Base-by-base conservation (phyloP, 2,797 vertebrate species). In the Paratrypauchen microcephalus region DNA sequence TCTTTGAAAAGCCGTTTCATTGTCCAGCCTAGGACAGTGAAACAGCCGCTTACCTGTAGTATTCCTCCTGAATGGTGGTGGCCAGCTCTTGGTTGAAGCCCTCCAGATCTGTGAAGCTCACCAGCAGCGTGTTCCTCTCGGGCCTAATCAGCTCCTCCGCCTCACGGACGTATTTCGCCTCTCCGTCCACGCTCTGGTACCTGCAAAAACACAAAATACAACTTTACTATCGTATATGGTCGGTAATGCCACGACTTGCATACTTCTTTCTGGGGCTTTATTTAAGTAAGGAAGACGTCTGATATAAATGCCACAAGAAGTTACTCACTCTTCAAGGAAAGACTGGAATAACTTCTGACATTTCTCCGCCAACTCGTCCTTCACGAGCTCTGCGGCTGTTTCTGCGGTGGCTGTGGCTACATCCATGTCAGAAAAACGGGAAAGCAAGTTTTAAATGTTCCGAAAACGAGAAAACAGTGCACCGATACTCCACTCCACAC, bases 271-370 rank as follows among this genome's bases (percentile, higher is more conserved):
- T 16, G 13, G 15, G 11, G 11, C 15, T 64, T 6, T 16, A 1
- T 30, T 47, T 47, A 3, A 64, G 24, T 9, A 41, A 41, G 6
- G 6, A 47, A 50, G 16, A 41, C 4, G 36, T 21, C 11, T 18
- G 21, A 19, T 6, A 6, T 6, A 19, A 4, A 50, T 57, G 23
- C 19, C 36, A 23, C 36, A 75, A 65, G 24, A 74, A 70, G 62
- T 1, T 24, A 96, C 97, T 98, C 87, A 99, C 97, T 98, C 96
- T 76, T 99, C 97, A 21, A 99, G 79, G 84, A 99, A 99, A 80
- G 96, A 96, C 89, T 97, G 95, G 83, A 99, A 98, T 30, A 99
- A 90, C 83, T 99, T 99, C 91, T 99, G 97, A 75, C 97, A 99
- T 83, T 98, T 98, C 79, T 99, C 97, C 0, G 97, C 95, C 91